Conservation (phyloP, 23 tunicate genomes). For the Styela clava region DNA sequence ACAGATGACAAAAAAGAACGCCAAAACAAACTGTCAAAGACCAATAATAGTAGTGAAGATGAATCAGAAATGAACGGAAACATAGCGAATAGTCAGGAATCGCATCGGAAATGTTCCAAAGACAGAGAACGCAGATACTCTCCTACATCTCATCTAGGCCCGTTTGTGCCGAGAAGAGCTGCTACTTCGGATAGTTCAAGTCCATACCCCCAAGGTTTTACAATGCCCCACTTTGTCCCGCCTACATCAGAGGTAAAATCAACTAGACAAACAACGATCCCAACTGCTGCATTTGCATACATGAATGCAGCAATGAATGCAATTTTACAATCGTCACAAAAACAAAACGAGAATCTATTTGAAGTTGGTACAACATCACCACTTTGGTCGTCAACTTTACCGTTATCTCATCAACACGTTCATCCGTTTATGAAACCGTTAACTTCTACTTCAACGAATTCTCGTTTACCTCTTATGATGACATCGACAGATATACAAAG, state of each 20-base stretch:
- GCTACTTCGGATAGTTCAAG: neutral
- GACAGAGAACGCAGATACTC: neutral
- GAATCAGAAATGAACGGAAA: neutral
- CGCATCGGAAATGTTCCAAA: neutral
- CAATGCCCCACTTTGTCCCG: neutral
- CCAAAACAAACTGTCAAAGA: neutral
- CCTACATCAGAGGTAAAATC: neutral
- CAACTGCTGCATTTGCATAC: neutral
- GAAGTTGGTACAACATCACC: neutral
- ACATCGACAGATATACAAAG: neutral
- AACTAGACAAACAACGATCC: neutral
- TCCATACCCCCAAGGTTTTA: neutral
- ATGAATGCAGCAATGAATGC: conserved; percentile 3
- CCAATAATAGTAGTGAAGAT: neutral
- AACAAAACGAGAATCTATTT: neutral
- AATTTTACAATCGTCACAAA: conserved; percentile 1
- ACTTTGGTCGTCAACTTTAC: neutral
- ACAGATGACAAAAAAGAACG: neutral
- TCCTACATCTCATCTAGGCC: neutral
- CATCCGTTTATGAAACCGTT: neutral
- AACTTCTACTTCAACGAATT: neutral
- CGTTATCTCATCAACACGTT: neutral
- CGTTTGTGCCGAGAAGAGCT: neutral
- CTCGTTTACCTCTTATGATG: neutral
- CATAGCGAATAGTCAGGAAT: neutral